phyloP scores from a whole-genome alignment of 2,797 vertebrate genomes.

The Tiaroga cobitis region DNA sequence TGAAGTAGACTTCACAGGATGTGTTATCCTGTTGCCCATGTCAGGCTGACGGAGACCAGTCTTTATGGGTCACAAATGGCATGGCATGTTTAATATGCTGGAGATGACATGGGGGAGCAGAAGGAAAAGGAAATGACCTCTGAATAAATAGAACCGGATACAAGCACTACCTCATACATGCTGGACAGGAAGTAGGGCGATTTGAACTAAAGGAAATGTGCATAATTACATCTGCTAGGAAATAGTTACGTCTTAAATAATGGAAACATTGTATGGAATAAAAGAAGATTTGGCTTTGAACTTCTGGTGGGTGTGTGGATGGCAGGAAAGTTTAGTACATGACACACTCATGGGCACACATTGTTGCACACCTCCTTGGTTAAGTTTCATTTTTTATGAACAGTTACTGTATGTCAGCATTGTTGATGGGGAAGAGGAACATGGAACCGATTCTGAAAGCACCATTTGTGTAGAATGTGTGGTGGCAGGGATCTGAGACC shows the following conservation, averaged over 20 bases:
- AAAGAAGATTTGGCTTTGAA: constrained; percentile 21
- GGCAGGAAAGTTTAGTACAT: neutral
- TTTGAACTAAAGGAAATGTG: constrained; percentile 6
- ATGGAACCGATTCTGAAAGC: constrained; percentile 25
- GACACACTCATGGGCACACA: neutral
- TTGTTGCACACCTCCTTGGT: neutral
- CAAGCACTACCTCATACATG: neutral
- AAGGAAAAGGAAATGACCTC: constrained; percentile 45
- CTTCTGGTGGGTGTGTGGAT: neutral
- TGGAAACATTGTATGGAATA: constrained; percentile 5
- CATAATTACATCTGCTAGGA: constrained; percentile 17
- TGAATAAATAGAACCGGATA: constrained; percentile 31
- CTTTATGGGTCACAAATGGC: constrained; percentile 2
- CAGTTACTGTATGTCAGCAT: neutral
- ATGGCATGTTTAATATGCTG: neutral
- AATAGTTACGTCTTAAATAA: constrained; percentile 1
- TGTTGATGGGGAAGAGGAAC: constrained; percentile 18
- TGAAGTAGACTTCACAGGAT: neutral
- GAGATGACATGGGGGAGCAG: neutral
- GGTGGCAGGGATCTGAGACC: neutral
- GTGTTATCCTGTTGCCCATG: neutral
- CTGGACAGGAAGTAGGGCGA: constrained; percentile 4
- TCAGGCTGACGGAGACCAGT: neutral
- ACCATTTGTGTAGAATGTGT: neutral
- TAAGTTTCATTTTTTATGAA: constrained; percentile 24